Evolutionary conservation across 2,888 invertebrate genomes (phyloP), one percentile per base, ranked within the genome.

Genomic region (Anaspis maculata): DNA sequence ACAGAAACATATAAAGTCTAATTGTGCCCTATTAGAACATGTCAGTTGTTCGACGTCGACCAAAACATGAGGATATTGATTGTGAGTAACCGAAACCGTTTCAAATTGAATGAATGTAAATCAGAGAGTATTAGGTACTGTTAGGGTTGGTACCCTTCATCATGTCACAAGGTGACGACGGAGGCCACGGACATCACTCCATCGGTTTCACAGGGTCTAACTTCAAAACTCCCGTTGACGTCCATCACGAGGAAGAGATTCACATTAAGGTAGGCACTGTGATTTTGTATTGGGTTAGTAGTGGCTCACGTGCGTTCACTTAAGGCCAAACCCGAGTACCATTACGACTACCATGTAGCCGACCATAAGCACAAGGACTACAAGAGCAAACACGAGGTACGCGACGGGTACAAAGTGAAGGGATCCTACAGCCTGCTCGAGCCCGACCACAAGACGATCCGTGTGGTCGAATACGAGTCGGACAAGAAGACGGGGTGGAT

Each of bases 321-420:
- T 7, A 28, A 62, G 61, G 61, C 60, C 11, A 52, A 59, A 37
- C 61, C 62, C 2, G 56, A 59, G 44, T 62, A 54, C 46, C 57
- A 60, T 34, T 62, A 58, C 45, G 57, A 57, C 24, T 62, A 56
- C 43, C 52, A 58, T 32, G 57, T 62, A 30, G 54, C 49, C 13
- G 59, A 61, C 37, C 54, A 54, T 34, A 54, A 61, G 30, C 49
- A 49, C 32, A 54, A 61, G 33, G 61, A 58, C 44, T 55, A 48
- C 54, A 59, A 60, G 44, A 54, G 51, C 42, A 56, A 62, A 41
- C 53, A 61, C 25, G 62, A 62, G 44, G 50, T 45, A n/a, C 49
- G 62, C 14, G 59, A 62, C 15, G 62, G 62, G 13, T 50, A 59
- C 51, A 61, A 59, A 50, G 61, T 62, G 21, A 61, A 61, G 42